Evolutionary conservation across 2,113 vertebrate species (phyloP).

Genomic region (Eupsittula cactorum): DNA sequence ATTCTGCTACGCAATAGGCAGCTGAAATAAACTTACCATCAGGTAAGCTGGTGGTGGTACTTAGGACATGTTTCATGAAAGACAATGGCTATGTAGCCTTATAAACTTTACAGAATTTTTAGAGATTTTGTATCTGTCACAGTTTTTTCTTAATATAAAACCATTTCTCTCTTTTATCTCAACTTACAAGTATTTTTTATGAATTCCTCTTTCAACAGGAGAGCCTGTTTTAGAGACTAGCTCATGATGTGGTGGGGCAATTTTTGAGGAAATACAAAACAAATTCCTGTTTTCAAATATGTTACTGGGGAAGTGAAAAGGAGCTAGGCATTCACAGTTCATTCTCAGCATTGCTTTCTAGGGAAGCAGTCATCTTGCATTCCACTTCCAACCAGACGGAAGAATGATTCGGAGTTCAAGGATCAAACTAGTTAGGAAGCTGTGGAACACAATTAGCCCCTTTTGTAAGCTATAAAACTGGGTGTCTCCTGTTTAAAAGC

Average conservation of each 20-base stretch:
- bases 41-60: not conserved
- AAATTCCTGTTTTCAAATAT: not conserved
- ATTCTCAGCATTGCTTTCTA: slow-evolving; percentile 57
- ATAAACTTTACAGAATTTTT: not conserved
- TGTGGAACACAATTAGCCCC: slow-evolving; percentile 45
- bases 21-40: not conserved
- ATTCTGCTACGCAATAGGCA: not conserved
- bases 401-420: slow-evolving; percentile 63
- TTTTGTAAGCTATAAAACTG: slow-evolving; percentile 41
- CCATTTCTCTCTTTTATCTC: not conserved
- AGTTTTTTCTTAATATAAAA: not conserved
- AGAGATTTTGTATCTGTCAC: not conserved
- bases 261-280: not conserved
- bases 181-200: not conserved
- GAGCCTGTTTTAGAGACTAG: not conserved
- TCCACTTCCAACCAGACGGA: slow-evolving; percentile 59
- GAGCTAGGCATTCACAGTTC: slow-evolving; percentile 1
- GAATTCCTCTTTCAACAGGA: not conserved
- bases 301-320: not conserved
- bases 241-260: not conserved
- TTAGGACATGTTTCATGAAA: not conserved
- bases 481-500: slow-evolving; percentile 25
- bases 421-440: slow-evolving; percentile 69
- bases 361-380: slow-evolving; percentile 61
- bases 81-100: not conserved